phyloP scores from a whole-genome alignment of 2,888 invertebrate species.

The Harpalus rufipes region DNA sequence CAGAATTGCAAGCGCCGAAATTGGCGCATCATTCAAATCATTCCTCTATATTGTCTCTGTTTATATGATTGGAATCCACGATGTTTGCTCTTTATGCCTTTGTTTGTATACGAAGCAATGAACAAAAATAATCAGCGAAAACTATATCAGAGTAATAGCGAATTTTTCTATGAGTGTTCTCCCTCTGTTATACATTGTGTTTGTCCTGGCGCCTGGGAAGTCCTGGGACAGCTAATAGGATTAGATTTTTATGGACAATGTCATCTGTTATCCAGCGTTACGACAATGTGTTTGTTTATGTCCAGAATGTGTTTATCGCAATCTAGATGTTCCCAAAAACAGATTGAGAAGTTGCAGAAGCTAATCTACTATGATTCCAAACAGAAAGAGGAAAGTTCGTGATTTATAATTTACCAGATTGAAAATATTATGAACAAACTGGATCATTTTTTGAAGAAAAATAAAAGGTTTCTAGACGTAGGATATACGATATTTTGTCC shows the following conservation, averaged over 20 bases:
- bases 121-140: not conserved
- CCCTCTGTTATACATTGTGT: not conserved
- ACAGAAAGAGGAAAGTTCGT: not conserved
- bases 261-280: conserved; percentile 75
- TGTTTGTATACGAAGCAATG: not conserved
- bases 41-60: too few relatives aligned
- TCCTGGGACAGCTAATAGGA: conserved; percentile 75
- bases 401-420: not conserved
- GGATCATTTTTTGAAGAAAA: not conserved
- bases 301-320: conserved; percentile 40
- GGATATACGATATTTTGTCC: too few relatives aligned
- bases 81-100: not conserved
- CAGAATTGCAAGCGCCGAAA: too few relatives aligned
- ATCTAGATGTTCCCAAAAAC: conserved; percentile 15
- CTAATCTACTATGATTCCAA: not conserved
- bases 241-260: conserved; percentile 77
- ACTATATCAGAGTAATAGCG: not conserved
- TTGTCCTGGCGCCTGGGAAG: conserved; percentile 20
- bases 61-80: too few relatives aligned
- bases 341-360: conserved; percentile 1
- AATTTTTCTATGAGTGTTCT: not conserved
- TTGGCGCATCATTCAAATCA: too few relatives aligned
- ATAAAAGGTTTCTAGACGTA: not conserved
- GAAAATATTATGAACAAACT: not conserved
- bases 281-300: conserved; percentile 50